Base-by-base conservation (phyloP, 2,888 invertebrate genomes). In the Dioctria rufipes region DNA sequence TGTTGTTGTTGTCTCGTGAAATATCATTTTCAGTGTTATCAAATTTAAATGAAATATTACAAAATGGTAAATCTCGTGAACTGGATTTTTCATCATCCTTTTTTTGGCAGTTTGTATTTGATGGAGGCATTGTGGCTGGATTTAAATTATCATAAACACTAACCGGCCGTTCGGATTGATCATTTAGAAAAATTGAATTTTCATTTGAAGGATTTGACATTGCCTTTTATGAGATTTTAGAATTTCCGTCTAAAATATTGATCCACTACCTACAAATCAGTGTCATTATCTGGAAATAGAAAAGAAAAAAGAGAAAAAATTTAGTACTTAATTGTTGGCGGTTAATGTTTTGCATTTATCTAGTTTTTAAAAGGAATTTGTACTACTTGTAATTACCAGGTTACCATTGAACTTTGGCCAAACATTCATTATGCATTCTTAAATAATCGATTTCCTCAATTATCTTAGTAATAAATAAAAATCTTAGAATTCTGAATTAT, bases 111-210 rank as follows among this genome's bases (percentile, higher is more conserved):
- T 81, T 83, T 54, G 84, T 83, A 73, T 79, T 81, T 80, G 83
- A 80, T 43, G 73, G 63, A 13, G 81, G 46, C 66, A 82, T 81
- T 83, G 81, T 61, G 69, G 82, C 80, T 75, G 83, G 5, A 82
- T 84, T 86, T 78, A 89, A 84, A 86, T 89, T 89, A 84, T 89
- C 89, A 83, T 89, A 89, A 83, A 87, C 87, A 85, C 89, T 89
- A 81, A 87, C 83, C 81, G 89, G 89, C 83, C 89, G 87, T 78
- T 86, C 86, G 81, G 84, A 85, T 13, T 43, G 40, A 11, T 51
- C 69, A 51, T 37, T 42, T 6, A 37, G 61, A 37, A 37, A 37
- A 61, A 6, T 6, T 37, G 61, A 8, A 61, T 4, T 61, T 39
- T 25, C 37, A n/a, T 11, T 25, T 11, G 61, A 11, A 37, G 61